phyloP scores from a whole-genome alignment of 2,113 vertebrate genomes.

The Chaetops frenatus region DNA sequence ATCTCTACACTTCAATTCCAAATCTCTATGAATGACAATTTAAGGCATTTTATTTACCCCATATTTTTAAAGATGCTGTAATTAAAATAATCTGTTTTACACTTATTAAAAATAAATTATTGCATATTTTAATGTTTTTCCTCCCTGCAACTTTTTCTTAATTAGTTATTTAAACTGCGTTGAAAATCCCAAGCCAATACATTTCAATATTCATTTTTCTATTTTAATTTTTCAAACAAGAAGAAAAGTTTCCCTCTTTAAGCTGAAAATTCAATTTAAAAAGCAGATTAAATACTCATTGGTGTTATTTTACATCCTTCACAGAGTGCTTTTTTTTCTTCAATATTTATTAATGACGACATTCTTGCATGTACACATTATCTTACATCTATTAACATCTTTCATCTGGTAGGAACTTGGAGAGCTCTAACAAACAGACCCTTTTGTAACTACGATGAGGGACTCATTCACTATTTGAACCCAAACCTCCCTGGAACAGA shows the following conservation, averaged over 20 bases:
- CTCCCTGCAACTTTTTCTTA: slow-evolving; percentile 69
- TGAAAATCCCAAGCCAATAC: slow-evolving; percentile 68
- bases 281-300: slow-evolving; percentile 61
- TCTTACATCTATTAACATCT: slow-evolving; percentile 35
- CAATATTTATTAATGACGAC: slow-evolving; percentile 48
- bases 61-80: slow-evolving; percentile 48
- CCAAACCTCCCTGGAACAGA: not conserved
- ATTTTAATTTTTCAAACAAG: slow-evolving; percentile 65
- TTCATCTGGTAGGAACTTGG: slow-evolving; percentile 29
- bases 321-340: not conserved
- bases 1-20: slow-evolving; percentile 41
- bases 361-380: slow-evolving; percentile 31
- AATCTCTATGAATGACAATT: slow-evolving; percentile 55
- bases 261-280: slow-evolving; percentile 56
- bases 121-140: slow-evolving; percentile 70
- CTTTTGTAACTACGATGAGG: not conserved
- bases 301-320: slow-evolving; percentile 32
- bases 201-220: slow-evolving; percentile 73
- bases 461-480: not conserved
- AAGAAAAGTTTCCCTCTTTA: slow-evolving; percentile 54
- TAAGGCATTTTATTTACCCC: slow-evolving; percentile 59
- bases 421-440: slow-evolving; percentile 15
- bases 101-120: slow-evolving; percentile 73
- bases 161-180: slow-evolving; percentile 70
- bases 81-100: slow-evolving; percentile 70